Evolutionary conservation across 2,888 invertebrate genomes (phyloP), one percentile per base, ranked within the genome.

Genomic region (Sinopyrophorus schimmeli): DNA sequence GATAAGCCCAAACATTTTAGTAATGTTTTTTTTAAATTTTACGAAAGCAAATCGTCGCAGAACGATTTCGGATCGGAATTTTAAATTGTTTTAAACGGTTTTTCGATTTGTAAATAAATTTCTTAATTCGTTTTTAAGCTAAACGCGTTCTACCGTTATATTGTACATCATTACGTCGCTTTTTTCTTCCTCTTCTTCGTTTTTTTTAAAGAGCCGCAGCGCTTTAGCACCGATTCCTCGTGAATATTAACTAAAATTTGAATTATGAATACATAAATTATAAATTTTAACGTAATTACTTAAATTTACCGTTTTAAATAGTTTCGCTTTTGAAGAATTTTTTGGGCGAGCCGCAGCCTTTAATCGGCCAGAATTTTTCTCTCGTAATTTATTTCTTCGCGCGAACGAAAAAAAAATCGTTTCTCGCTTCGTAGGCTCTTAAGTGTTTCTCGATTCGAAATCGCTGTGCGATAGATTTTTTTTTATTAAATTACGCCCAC

Each of bases 401-500:
- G n/a, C n/a, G n/a, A n/a, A n/a, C n/a, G n/a, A n/a, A n/a, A n/a
- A n/a, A n/a, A n/a, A n/a, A n/a, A n/a, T n/a, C n/a, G n/a, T n/a
- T n/a, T n/a, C n/a, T n/a, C n/a, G n/a, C n/a, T n/a, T n/a, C n/a
- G n/a, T n/a, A n/a, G n/a, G n/a, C n/a, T n/a, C n/a, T n/a, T n/a
- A n/a, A n/a, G n/a, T n/a, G n/a, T n/a, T n/a, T n/a, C n/a, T n/a
- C n/a, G n/a, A n/a, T n/a, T n/a, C 21, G 21, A 20, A 20, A 6
- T 20, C 7, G 21, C 21, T 6, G 7, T 20, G 5, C 3, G 2
- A 21, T 21, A 21, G 9, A n/a, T 21, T 21, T n/a, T n/a, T n/a
- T n/a, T n/a, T n/a, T n/a, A n/a, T n/a, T n/a, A 35, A 42, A 17
- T 27, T 35, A 27, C 43, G 31, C 43, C 43, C 43, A 43, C 43